Conservation (phyloP, 2,888 invertebrate genomes). For the Orchestes rusci region DNA sequence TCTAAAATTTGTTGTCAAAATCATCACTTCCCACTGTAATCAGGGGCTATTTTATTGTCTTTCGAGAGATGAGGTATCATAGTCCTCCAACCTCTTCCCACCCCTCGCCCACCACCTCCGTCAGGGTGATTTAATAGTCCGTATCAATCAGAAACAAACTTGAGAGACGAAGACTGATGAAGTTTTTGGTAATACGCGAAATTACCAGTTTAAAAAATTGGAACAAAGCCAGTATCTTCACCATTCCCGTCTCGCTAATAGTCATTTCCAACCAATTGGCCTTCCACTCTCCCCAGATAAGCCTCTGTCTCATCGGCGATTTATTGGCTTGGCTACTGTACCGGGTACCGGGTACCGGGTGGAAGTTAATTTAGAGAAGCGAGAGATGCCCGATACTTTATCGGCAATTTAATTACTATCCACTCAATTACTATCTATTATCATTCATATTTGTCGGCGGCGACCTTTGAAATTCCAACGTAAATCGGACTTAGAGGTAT, state of each 20-base stretch:
- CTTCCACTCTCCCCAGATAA: constrained; percentile 24
- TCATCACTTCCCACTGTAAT: too few species aligned
- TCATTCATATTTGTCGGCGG: constrained; percentile 27
- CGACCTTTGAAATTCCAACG: constrained; percentile 19
- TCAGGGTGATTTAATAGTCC: too few species aligned
- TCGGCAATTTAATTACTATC: constrained; percentile 25
- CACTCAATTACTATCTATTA: constrained; percentile 26
- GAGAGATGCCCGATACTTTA: constrained; percentile 20
- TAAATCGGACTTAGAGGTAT: constrained; percentile 19
- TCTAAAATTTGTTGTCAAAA: too few species aligned
- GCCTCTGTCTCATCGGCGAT: constrained; percentile 27
- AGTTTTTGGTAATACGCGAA: too few species aligned
- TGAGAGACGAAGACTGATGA: too few species aligned
- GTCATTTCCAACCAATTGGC: constrained; percentile 36
- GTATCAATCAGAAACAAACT: too few species aligned
- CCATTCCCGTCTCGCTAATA: constrained; percentile 35
- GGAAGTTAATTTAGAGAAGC: constrained; percentile 23
- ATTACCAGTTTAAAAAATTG: too few species aligned
- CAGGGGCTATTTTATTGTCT: too few species aligned
- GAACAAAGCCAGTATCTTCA: too few species aligned
- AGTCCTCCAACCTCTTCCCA: too few species aligned
- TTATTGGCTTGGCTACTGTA: constrained; percentile 33
- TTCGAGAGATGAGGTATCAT: too few species aligned
- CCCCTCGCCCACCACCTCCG: too few species aligned
- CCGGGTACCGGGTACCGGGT: constrained; percentile 9